Evolutionary conservation across 2,888 invertebrate species (phyloP).

Genomic region (Aphrophora alni): DNA sequence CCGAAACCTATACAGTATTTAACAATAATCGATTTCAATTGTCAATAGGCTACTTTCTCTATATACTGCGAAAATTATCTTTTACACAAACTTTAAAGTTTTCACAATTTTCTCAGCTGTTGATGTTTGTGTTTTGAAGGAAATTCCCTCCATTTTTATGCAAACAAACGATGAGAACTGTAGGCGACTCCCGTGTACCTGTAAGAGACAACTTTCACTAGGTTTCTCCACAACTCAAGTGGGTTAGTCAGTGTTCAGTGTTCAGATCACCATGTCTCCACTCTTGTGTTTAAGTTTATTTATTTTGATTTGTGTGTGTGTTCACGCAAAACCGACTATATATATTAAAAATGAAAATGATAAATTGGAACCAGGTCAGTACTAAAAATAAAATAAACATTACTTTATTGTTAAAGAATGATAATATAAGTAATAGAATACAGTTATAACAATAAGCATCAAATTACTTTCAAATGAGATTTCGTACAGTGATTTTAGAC

Average conservation of each 20-base stretch:
- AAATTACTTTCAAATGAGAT: no score
- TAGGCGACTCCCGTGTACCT: not conserved
- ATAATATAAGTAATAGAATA: no score
- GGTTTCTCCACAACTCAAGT: not conserved
- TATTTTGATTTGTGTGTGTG: not conserved
- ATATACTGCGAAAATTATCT: no score
- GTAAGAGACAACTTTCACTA: not conserved
- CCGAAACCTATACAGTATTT: no score
- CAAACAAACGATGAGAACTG: not conserved
- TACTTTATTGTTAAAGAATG: no score
- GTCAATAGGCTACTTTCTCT: no score
- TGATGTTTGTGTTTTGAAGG: not conserved
- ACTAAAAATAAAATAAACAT: not conserved
- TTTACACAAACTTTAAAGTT: no score
- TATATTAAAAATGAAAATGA: constrained; percentile 62
- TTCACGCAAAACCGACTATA: constrained; percentile 56
- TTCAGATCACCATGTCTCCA: not conserved
- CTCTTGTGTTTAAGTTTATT: not conserved
- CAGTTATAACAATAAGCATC: no score
- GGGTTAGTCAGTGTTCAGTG: not conserved
- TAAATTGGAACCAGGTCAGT: constrained; percentile 61
- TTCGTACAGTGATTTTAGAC: no score
- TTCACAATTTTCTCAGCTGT: no score
- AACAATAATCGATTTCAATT: no score
- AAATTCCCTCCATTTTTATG: not conserved